phyloP scores from a whole-genome alignment of 2,797 vertebrate species.

The Darevskia mixta region DNA sequence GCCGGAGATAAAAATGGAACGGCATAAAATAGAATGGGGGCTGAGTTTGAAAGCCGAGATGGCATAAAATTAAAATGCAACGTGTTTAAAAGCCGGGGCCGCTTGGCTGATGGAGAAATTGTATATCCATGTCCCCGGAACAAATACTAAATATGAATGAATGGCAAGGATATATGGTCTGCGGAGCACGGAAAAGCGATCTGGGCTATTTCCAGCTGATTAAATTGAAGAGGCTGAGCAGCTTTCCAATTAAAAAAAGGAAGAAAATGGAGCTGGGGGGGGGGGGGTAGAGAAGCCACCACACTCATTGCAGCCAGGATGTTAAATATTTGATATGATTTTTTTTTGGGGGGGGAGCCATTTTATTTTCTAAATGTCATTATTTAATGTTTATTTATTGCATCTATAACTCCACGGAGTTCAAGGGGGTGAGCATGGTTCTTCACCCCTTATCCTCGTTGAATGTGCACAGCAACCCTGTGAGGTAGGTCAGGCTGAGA shows the following conservation, averaged over 20 bases:
- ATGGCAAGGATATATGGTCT: conserved; percentile 29
- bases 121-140: conserved; percentile 70
- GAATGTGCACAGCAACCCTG: too few species aligned
- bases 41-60: conserved; percentile 50
- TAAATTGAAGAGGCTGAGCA: conserved; percentile 14
- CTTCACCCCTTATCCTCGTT: too few species aligned
- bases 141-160: conserved; percentile 77
- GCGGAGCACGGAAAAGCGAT: conserved; percentile 26
- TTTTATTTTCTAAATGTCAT: too few species aligned
- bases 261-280: too few species aligned
- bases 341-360: too few species aligned
- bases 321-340: background rate
- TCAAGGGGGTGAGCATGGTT: too few species aligned
- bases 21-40: conserved; percentile 38
- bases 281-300: too few species aligned
- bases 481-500: too few species aligned
- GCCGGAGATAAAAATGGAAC: conserved; percentile 51
- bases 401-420: too few species aligned
- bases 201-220: conserved; percentile 54
- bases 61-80: conserved; percentile 64
- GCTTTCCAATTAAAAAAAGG: conserved; percentile 19
- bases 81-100: conserved; percentile 29
- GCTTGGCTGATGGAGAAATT: conserved; percentile 51
- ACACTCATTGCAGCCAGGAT: background rate
- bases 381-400: too few species aligned